Percentiles rank a stretch among this genome's conserved stretches.
Evolutionary conservation across 2,888 invertebrate genomes (phyloP).

Genomic region (Lochmaea crataegi): DNA sequence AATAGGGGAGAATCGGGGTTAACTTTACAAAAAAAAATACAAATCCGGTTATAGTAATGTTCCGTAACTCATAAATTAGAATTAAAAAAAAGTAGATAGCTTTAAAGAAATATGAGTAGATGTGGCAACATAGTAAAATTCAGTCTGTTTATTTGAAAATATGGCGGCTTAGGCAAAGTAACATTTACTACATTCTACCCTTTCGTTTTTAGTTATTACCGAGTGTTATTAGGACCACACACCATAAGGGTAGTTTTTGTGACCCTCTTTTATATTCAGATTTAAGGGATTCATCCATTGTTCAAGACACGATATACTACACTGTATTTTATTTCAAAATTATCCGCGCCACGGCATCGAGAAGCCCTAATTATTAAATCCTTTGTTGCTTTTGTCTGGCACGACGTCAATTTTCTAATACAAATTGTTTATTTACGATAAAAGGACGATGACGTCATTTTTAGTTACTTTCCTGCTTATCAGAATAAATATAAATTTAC

Average conservation of each 20-base stretch:
- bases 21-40: background rate
- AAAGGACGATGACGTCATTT: too few relatives aligned
- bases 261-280: slow-evolving; percentile 34
- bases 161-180: too few relatives aligned
- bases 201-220: background rate
- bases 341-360: slow-evolving; percentile 41
- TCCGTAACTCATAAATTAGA: too few relatives aligned
- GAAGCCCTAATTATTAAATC: slow-evolving; percentile 40
- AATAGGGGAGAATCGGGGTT: slow-evolving; percentile 10
- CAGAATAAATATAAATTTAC: too few relatives aligned
- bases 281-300: slow-evolving; percentile 32
- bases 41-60: background rate
- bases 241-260: slow-evolving; percentile 19
- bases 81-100: too few relatives aligned
- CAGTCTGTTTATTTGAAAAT: too few relatives aligned
- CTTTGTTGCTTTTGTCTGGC: slow-evolving; percentile 33
- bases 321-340: slow-evolving; percentile 42
- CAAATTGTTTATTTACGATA: background rate
- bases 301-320: slow-evolving; percentile 22
- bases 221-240: slow-evolving; percentile 31
- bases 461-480: too few relatives aligned
- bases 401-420: slow-evolving; percentile 12
- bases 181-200: background rate
- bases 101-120: too few relatives aligned
- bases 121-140: too few relatives aligned